Evolutionary conservation across 2,113 vertebrate species (phyloP), one percentile per base, ranked within the genome.

Genomic region (Heloderma charlesbogerti): DNA sequence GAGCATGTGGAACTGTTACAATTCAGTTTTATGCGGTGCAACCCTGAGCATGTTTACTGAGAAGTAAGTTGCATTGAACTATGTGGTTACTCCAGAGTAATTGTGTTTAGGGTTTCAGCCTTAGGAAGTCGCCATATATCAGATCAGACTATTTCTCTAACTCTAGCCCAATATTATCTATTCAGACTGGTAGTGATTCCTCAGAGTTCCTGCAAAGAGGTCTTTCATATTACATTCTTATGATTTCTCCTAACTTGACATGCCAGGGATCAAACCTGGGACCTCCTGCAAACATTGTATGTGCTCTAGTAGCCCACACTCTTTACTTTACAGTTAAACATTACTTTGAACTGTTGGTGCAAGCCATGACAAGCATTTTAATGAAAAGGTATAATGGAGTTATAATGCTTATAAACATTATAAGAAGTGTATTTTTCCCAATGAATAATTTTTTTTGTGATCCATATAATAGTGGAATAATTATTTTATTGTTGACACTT

Each of bases 1-100:
- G 40, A 54, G 63, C 93, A 91, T 92, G 88, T 94, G 93, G 94
- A 96, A 94, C 91, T 92, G 75, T 91, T 88, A 81, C 85, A 83
- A 93, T 95, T 94, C 88, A 93, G 87, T 66, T 93, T 92, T 92
- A n/a, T 94, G 9, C 20, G 25, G 43, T 48, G 25, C 77, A 78
- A 12, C 20, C 48, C 29, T 60, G 57, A 82, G 6, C 6, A 57
- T 66, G 22, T 84, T 84, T 67, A 63, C 34, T 4, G 4, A 29
- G 20, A 84, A 66, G n/a, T 66, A 84, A 66, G 34, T 40, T 22
- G 37, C 37, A 29, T 5, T 63, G 81, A 25, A 84, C 63, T 63
- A n/a, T 66, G 3, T 84, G 40, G 20, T 60, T 78, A 25, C 75
- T 40, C 25, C 75, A 43, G 60, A 84, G 37, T 84, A 83, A 83